Conservation (phyloP, 2,113 vertebrate species). For the Apeltes quadracus region DNA sequence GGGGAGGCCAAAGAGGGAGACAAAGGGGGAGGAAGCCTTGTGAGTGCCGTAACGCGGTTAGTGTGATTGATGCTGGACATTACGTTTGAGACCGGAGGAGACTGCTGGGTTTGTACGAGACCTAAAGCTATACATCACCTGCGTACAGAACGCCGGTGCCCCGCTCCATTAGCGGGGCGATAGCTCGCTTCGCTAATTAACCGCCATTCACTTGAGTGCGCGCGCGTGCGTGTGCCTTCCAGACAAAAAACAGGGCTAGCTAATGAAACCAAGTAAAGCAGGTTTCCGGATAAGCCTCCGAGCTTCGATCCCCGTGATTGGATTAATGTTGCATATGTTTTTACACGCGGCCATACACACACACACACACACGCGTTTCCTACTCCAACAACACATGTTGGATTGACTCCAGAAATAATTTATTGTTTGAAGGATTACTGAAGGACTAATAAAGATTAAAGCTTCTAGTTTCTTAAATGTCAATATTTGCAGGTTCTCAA, state of each 20-base stretch:
- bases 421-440: background rate
- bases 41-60: constrained; percentile 38
- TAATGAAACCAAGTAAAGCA: constrained; percentile 39
- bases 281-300: constrained; percentile 14
- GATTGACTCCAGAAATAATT: background rate
- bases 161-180: constrained; percentile 50
- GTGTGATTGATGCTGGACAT: constrained; percentile 57
- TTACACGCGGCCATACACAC: background rate
- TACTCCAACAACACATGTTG: too few species aligned
- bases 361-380: too few species aligned
- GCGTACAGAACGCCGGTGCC: constrained; percentile 18
- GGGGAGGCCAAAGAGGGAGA: background rate
- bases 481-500: background rate
- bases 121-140: constrained; percentile 45
- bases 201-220: constrained; percentile 28
- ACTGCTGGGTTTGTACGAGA: constrained; percentile 20
- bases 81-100: constrained; percentile 29
- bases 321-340: background rate
- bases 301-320: background rate
- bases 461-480: background rate
- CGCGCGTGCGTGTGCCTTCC: constrained; percentile 7
- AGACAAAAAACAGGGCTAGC: constrained; percentile 6
- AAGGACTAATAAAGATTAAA: too few species aligned
- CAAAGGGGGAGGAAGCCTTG: background rate
- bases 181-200: constrained; percentile 62